Conservation (phyloP, 35 echinoderm and acorn worm species). For the Chiridota heheva region DNA sequence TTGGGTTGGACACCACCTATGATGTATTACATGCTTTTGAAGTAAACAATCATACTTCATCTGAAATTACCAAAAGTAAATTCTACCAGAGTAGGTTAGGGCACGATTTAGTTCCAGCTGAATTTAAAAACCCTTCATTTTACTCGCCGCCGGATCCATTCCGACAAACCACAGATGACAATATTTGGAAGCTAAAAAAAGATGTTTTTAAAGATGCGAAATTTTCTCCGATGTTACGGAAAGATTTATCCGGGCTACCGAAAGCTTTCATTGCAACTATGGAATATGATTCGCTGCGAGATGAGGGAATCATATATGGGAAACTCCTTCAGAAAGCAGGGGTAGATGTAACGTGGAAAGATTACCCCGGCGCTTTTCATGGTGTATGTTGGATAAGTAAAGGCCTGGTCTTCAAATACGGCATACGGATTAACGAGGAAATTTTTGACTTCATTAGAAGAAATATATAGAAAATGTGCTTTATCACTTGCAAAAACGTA, state of each 20-base stretch:
- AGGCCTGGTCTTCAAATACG: not conserved
- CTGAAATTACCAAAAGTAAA: too few relatives aligned
- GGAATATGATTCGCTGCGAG: constrained; percentile 53
- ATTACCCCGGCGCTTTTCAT: constrained; percentile 56
- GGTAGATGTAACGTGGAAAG: constrained; percentile 52
- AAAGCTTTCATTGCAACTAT: constrained; percentile 57
- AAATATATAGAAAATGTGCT: too few relatives aligned
- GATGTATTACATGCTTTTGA: too few relatives aligned
- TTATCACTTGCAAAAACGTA: too few relatives aligned
- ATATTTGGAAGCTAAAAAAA: too few relatives aligned
- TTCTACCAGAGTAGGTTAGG: constrained; percentile 1
- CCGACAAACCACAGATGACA: too few relatives aligned
- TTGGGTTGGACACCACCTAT: too few relatives aligned
- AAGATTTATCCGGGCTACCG: constrained; percentile 59
- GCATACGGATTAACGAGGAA: not conserved
- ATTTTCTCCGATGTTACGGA: constrained; percentile 54
- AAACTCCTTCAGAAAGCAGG: constrained; percentile 54
- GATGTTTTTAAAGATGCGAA: constrained; percentile 14
- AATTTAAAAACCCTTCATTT: too few relatives aligned
- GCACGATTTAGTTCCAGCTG: constrained; percentile 4
- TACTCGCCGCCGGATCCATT: too few relatives aligned
- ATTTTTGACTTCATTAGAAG: too few relatives aligned
- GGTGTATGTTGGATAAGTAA: constrained; percentile 10
- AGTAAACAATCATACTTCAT: too few relatives aligned
- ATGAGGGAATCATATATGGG: constrained; percentile 78